Percentiles rank a stretch among this genome's conserved stretches.
Conservation (phyloP, 1,140 invertebrate genomes). For the Psix sp. region DNA sequence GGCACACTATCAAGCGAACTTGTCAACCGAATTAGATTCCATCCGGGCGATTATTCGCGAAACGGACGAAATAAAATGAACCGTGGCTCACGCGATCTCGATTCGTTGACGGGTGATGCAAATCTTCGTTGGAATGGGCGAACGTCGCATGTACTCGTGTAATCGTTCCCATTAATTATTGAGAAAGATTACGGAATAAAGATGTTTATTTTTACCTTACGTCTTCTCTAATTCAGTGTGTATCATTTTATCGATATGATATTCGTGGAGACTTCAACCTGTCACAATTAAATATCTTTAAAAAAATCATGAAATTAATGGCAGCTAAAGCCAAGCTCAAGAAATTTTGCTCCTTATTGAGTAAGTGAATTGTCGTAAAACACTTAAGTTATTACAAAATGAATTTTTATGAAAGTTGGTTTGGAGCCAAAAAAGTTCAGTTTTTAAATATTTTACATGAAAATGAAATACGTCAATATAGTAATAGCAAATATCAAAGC, state of each 20-base stretch:
- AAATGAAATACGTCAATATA: no score
- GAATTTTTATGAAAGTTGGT: no score
- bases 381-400: no score
- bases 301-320: no score
- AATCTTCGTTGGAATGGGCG: constrained; percentile 17
- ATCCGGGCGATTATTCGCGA: constrained; percentile 31
- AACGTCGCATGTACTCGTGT: constrained; percentile 8
- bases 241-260: constrained; percentile 24
- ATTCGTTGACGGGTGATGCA: constrained; percentile 13
- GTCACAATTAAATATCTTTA: constrained; percentile 32
- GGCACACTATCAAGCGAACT: constrained; percentile 39
- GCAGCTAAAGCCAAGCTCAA: no score
- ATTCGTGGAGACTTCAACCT: constrained; percentile 29
- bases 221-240: constrained; percentile 11
- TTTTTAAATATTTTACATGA: no score
- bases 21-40: constrained; percentile 37
- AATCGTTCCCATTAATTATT: constrained; percentile 37
- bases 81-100: constrained; percentile 14
- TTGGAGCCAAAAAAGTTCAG: no score
- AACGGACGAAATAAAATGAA: constrained; percentile 17
- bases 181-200: constrained; percentile 29
- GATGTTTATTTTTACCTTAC: constrained; percentile 15
- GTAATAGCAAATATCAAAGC: no score
- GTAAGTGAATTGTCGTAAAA: no score
- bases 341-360: no score